Conservation (phyloP, 2,797 vertebrate species). For the Spinus olivaceus region DNA sequence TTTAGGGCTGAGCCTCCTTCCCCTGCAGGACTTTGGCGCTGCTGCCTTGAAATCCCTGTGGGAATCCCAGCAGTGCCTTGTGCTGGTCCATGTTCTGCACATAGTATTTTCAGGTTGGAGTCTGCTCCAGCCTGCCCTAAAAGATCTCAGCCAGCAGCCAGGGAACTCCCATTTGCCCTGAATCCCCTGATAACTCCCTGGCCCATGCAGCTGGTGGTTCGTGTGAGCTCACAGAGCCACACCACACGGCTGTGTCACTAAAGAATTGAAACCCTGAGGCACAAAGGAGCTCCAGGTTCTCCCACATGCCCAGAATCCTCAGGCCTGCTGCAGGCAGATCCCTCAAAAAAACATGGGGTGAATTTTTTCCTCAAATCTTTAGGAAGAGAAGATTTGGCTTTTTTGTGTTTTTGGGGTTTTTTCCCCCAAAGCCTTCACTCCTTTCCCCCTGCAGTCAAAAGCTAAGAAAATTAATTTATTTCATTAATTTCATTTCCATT, state of each 20-base stretch:
- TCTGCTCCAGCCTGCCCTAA: neutral
- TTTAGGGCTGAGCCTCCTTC: neutral
- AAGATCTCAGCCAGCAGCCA: neutral
- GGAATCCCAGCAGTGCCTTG: neutral
- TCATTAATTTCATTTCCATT: neutral
- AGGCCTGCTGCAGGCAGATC: neutral
- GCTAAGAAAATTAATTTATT: neutral
- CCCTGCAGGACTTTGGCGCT: neutral
- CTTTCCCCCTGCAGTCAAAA: neutral
- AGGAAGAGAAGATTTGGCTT: neutral
- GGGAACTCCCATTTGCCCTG: neutral
- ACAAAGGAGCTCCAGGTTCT: neutral
- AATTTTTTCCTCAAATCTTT: neutral
- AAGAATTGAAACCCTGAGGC: neutral
- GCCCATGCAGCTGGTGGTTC: neutral
- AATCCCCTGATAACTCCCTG: neutral
- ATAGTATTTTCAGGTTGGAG: neutral
- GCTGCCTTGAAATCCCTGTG: neutral
- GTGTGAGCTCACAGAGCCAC: neutral
- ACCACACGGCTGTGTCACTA: rapidly evolving
- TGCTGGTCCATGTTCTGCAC: rapidly evolving
- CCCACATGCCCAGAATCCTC: neutral
- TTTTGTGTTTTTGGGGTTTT: neutral
- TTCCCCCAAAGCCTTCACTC: neutral
- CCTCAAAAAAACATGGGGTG: neutral